Base-by-base conservation (phyloP, 1,140 invertebrate species). In the Euglossa dilemma region DNA sequence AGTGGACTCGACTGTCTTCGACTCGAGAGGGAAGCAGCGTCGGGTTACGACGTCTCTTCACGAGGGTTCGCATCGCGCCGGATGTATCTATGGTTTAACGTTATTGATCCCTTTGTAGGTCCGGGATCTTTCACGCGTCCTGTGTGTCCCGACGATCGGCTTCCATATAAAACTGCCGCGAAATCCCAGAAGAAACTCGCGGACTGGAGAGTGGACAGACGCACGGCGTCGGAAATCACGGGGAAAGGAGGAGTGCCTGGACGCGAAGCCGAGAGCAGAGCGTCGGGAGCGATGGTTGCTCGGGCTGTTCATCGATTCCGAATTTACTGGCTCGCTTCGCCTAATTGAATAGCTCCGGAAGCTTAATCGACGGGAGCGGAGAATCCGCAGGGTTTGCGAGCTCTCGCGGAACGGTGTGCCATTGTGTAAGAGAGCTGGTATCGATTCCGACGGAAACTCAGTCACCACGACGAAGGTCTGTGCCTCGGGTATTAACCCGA, bases 191-290 rank as follows among this genome's bases (percentile, higher is more conserved):
- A 36, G 36, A 36, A 36, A 36, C 1, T 36, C 36, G 36, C 36
- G 36, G 36, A 36, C n/a, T n/a, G n/a, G n/a, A n/a, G n/a, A 76
- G 78, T 80, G 86, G 84, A 79, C 78, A 78, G 67, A 77, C 79
- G 59, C 67, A 74, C 70, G 75, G 75, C 45, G 50, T 67, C 20
- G 45, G 72, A 86, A 92, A 93, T 91, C 90, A 87, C 85, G 89
- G 81, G n/a, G n/a, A n/a, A n/a, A n/a, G n/a, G n/a, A 91, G 93
- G 91, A 77, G 89, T 90, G 36, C 36, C 76, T 11, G 25, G 54
- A 50, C 25, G 45, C 84, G 76, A 73, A 91, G 87, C 72, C 7
- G 47, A 2, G 28, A 43, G 47, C 0, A 20, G n/a, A n/a, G 36
- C 70, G 69, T 63, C 12, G 56, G 9, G n/a, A 50, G 8, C 43